These are phyloP conservation scores for Dryomyza anilis DNA, from an alignment of 2,888 invertebrate genomes.

Conservation along the genomic window DNA sequence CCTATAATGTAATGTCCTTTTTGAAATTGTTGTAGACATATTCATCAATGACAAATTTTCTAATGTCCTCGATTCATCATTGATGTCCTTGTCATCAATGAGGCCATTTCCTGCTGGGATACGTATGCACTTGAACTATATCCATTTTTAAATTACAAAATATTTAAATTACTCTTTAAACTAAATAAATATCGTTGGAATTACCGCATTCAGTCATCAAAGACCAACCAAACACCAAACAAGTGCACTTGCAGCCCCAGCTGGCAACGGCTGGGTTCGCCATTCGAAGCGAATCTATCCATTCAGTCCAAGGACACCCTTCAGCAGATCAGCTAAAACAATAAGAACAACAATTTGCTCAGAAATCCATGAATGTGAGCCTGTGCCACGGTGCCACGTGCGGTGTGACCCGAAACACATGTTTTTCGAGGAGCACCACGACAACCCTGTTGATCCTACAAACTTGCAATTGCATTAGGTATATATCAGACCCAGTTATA, in stretches of 20 bases:
- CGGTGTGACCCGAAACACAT: slow-evolving; percentile 61
- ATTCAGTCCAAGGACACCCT: not conserved
- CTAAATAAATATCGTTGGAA: not conserved
- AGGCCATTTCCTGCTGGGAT: too few relatives aligned
- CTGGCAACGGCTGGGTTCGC: slow-evolving; percentile 25
- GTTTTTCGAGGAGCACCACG: slow-evolving; percentile 45
- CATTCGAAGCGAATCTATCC: not conserved
- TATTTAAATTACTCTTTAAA: not conserved
- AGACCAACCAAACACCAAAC: slow-evolving; percentile 55
- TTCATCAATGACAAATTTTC: too few relatives aligned
- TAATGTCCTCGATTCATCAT: too few relatives aligned
- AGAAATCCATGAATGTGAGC: not conserved
- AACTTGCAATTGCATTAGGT: slow-evolving; percentile 28
- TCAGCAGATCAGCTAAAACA: not conserved
- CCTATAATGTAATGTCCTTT: too few relatives aligned
- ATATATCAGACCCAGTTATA: slow-evolving; percentile 35
- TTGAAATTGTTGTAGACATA: too few relatives aligned
- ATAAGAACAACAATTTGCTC: too few relatives aligned
- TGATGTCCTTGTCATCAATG: too few relatives aligned
- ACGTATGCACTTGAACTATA: too few relatives aligned
- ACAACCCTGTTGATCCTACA: slow-evolving; percentile 24
- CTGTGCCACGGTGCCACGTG: slow-evolving; percentile 36
- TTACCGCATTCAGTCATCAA: slow-evolving; percentile 33
- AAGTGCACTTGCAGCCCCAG: slow-evolving; percentile 31
- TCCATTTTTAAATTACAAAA: not conserved